phyloP scores from a whole-genome alignment of 2,888 invertebrate species.

The Arctia plantaginis region DNA sequence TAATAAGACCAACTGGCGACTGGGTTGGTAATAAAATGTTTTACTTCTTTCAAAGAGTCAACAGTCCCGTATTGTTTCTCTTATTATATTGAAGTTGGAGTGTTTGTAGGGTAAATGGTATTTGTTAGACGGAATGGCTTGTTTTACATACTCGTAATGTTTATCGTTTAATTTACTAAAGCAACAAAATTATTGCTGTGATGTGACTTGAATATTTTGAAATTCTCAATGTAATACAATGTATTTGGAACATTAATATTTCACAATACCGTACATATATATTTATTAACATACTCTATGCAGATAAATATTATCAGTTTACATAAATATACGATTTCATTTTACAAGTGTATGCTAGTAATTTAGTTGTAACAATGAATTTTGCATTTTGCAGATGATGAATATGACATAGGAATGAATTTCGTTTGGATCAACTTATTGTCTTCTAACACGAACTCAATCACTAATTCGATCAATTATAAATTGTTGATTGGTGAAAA shows the following conservation, averaged over 20 bases:
- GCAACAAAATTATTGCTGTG: slow-evolving; percentile 5
- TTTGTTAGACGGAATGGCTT: slow-evolving; percentile 5
- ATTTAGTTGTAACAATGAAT: neutral
- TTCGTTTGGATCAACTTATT: no score
- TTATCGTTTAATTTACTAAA: slow-evolving; percentile 12
- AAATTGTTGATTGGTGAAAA: no score
- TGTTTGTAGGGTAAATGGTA: slow-evolving; percentile 1
- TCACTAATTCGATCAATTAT: no score
- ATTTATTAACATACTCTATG: neutral
- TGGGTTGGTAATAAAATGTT: slow-evolving; percentile 44
- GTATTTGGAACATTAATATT: neutral
- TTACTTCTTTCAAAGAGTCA: slow-evolving; percentile 29
- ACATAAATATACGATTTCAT: neutral
- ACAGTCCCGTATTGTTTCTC: slow-evolving; percentile 22
- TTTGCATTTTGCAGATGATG: neutral
- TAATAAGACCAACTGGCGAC: slow-evolving; percentile 15
- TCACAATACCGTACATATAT: neutral
- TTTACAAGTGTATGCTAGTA: neutral
- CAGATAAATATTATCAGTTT: neutral
- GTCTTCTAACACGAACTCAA: no score
- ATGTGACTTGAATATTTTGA: slow-evolving; percentile 15
- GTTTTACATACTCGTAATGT: slow-evolving; percentile 9
- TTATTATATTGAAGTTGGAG: neutral
- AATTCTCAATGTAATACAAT: neutral
- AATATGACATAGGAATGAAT: neutral